Evolutionary conservation across 2,797 vertebrate genomes (phyloP).

Genomic region (Clarias platycephalus): DNA sequence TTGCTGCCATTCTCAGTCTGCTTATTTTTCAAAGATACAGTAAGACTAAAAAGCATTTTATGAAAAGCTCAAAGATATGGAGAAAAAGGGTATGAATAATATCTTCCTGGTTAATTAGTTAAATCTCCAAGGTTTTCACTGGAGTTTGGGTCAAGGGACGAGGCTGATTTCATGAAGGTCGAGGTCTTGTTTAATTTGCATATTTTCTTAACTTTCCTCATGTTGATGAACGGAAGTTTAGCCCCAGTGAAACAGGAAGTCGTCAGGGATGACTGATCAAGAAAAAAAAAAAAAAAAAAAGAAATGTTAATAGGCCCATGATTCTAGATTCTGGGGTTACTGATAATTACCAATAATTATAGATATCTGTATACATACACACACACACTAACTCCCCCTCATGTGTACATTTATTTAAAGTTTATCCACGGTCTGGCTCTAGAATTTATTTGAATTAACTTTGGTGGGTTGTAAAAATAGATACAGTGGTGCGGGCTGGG

Average conservation of each 20-base stretch:
- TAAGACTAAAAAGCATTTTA: background rate
- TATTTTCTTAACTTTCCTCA: background rate
- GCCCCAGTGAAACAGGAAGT: constrained; percentile 2
- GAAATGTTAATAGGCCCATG: background rate
- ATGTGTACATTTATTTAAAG: too few species aligned
- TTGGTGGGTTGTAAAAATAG: too few species aligned
- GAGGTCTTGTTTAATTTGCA: constrained; percentile 8
- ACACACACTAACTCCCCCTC: too few species aligned
- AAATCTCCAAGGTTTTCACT: constrained; percentile 4
- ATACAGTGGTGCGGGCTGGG: too few species aligned
- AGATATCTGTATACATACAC: background rate
- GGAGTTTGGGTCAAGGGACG: background rate
- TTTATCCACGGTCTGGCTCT: too few species aligned
- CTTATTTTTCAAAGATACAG: background rate
- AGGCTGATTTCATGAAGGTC: constrained; percentile 4
- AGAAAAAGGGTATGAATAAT: background rate
- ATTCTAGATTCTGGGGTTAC: background rate
- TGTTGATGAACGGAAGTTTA: background rate
- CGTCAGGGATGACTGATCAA: background rate
- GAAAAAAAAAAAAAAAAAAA: too few species aligned
- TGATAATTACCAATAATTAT: too few species aligned
- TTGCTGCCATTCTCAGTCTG: background rate
- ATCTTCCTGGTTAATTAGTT: background rate
- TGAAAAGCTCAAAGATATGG: background rate
- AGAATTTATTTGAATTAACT: too few species aligned